These are phyloP conservation scores for Cylindroiulus punctatus DNA, from an alignment of 2,888 invertebrate genomes.

Conservation along the genomic window DNA sequence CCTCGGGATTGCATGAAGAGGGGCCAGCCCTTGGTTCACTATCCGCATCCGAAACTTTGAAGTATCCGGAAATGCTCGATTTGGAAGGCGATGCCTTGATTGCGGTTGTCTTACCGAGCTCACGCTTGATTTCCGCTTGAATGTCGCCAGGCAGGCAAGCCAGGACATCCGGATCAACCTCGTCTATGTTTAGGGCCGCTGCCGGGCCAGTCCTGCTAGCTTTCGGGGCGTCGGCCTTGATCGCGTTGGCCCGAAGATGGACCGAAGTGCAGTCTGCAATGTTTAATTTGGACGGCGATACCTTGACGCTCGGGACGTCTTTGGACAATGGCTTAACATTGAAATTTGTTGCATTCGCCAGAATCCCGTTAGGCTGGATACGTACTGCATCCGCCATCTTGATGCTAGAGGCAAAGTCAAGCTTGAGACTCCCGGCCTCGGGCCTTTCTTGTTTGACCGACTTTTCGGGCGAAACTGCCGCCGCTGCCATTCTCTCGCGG, in stretches of 20 bases:
- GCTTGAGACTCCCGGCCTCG: neutral
- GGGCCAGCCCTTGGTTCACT: neutral
- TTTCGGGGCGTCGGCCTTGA: neutral
- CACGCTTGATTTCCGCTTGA: constrained; percentile 19
- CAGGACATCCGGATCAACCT: constrained; percentile 1
- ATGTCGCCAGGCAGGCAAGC: constrained; percentile 2
- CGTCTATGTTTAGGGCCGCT: neutral
- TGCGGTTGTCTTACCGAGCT: neutral
- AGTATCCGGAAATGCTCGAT: neutral
- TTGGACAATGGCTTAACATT: neutral
- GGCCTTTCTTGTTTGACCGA: neutral
- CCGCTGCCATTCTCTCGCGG: neutral
- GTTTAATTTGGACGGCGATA: neutral
- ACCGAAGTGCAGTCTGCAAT: neutral
- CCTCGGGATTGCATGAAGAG: neutral
- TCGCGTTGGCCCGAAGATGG: neutral
- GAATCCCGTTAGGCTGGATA: neutral
- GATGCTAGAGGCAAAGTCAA: neutral
- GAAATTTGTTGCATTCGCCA: neutral
- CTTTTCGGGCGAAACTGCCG: neutral
- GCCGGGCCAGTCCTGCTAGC: neutral
- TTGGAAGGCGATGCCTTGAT: neutral
- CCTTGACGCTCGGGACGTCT: neutral
- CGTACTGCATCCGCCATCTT: neutral
- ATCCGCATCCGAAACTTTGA: neutral